phyloP scores from a whole-genome alignment of 2,797 vertebrate genomes.

The Malurus splendens region DNA sequence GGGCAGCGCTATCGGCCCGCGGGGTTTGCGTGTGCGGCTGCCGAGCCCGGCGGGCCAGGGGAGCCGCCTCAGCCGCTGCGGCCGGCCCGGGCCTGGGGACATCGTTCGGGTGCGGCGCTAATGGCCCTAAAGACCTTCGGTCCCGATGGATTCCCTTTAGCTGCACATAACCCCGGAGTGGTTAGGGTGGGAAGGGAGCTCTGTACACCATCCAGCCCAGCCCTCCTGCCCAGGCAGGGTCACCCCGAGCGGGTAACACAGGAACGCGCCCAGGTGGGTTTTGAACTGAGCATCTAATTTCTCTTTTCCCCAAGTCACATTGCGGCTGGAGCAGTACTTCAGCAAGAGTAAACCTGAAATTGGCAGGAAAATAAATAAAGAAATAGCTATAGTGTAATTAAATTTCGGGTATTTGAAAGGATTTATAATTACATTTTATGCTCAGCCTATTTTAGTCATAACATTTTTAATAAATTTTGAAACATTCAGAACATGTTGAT shows the following conservation, averaged over 20 bases:
- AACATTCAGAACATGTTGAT: background rate
- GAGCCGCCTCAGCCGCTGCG: background rate
- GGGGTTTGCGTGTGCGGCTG: background rate
- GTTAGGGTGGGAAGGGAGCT: background rate
- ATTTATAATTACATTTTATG: background rate
- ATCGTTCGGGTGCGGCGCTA: background rate
- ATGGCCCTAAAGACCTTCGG: background rate
- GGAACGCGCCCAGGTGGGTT: background rate
- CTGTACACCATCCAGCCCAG: background rate
- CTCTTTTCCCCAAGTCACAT: accelerated
- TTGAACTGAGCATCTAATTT: accelerated
- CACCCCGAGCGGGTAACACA: background rate
- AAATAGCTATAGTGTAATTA: background rate
- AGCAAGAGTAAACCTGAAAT: accelerated
- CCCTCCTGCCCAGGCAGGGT: background rate
- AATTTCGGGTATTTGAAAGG: background rate
- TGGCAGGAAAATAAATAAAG: background rate
- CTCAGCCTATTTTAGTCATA: background rate
- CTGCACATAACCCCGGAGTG: background rate
- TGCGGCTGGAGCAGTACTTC: background rate
- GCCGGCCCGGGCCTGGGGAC: background rate
- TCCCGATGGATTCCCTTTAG: background rate
- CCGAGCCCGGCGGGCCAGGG: background rate
- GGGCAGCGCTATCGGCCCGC: background rate
- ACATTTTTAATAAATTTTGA: background rate